These are phyloP conservation scores for Laothoe populi DNA, from an alignment of 2,888 invertebrate genomes.

Conservation along the genomic window DNA sequence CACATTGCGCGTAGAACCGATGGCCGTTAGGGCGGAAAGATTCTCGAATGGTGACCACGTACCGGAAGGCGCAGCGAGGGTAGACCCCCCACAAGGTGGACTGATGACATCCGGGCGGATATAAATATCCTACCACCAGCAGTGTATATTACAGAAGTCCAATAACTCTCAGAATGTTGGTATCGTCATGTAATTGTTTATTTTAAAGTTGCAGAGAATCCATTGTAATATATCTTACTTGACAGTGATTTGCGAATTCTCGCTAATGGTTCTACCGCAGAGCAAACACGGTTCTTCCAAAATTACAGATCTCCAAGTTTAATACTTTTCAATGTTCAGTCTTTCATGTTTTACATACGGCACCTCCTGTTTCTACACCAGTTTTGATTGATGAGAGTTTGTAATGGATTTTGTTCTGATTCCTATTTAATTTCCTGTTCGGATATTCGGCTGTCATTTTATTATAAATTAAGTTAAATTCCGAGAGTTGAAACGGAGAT, in stretches of 20 bases:
- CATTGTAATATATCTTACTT: not conserved
- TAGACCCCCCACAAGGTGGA: too few relatives aligned
- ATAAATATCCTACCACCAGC: too few relatives aligned
- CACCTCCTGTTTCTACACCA: constrained; percentile 27
- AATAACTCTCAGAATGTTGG: too few relatives aligned
- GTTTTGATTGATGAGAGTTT: constrained; percentile 74
- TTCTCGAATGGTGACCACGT: too few relatives aligned
- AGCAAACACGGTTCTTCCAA: not conserved
- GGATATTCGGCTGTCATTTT: constrained; percentile 71
- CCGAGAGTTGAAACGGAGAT: not conserved
- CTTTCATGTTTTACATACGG: constrained; percentile 27
- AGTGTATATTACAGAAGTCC: too few relatives aligned
- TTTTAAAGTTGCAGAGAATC: not conserved
- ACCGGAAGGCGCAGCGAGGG: too few relatives aligned
- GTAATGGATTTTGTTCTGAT: constrained; percentile 72
- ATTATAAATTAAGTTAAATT: constrained; percentile 48
- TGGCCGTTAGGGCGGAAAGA: too few relatives aligned
- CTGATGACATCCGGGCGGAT: too few relatives aligned
- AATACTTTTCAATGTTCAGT: constrained; percentile 14
- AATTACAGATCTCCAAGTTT: constrained; percentile 8
- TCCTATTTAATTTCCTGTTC: constrained; percentile 75
- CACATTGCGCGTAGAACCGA: too few relatives aligned
- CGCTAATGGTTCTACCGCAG: not conserved
- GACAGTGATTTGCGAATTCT: not conserved
- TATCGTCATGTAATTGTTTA: not conserved